phyloP scores from a whole-genome alignment of 2,888 invertebrate species.

The Lasioglossum villosulum region DNA sequence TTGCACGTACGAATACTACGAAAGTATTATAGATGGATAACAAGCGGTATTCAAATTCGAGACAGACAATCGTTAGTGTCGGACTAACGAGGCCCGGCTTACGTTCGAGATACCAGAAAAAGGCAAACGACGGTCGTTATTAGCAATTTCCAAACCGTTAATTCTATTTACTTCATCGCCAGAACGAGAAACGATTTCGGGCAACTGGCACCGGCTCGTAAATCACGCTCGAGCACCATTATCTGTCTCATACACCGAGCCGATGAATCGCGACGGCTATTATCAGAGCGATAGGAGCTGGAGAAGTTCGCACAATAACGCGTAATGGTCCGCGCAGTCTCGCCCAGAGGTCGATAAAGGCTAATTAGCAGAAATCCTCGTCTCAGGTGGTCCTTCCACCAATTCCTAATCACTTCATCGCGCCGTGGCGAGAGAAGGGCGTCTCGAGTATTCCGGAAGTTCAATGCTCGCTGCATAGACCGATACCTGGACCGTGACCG shows the following conservation, averaged over 20 bases:
- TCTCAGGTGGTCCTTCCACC: slow-evolving; percentile 53
- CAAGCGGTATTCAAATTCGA: slow-evolving; percentile 4
- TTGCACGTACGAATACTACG: background rate
- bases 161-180: slow-evolving; percentile 55
- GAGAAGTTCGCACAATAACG: slow-evolving; percentile 66
- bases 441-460: slow-evolving; percentile 48
- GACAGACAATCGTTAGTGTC: background rate
- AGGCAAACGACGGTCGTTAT: slow-evolving; percentile 37
- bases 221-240: slow-evolving; percentile 54
- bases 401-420: slow-evolving; percentile 60
- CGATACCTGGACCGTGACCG: slow-evolving; percentile 23
- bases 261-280: slow-evolving; percentile 59
- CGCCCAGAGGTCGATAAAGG: slow-evolving; percentile 57
- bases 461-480: background rate
- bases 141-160: slow-evolving; percentile 52
- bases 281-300: slow-evolving; percentile 55
- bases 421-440: slow-evolving; percentile 22
- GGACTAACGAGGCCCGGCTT: background rate
- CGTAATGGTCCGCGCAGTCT: slow-evolving; percentile 58
- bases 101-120: slow-evolving; percentile 8
- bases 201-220: slow-evolving; percentile 35
- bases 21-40: background rate
- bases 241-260: slow-evolving; percentile 47
- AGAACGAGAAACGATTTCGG: slow-evolving; percentile 56
- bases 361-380: slow-evolving; percentile 67